Base-by-base conservation (phyloP, 2,797 vertebrate species). In the Macropus fuliginosus region DNA sequence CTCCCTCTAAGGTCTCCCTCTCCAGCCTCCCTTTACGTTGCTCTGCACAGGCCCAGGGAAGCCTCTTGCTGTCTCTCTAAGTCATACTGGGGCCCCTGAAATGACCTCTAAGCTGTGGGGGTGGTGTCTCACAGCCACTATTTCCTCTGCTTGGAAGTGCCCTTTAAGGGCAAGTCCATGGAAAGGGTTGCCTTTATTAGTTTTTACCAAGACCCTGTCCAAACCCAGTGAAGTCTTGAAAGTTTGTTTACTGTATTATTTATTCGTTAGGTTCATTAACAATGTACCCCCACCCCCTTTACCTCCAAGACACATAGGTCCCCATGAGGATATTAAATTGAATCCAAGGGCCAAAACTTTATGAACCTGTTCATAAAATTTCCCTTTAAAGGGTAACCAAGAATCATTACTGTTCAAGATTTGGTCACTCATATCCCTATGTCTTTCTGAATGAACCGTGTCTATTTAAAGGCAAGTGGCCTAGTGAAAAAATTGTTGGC, bases 1-100 rank as follows among this genome's bases (percentile, higher is more conserved):
- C 95, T 96, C 0, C 27, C 90, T 54, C 94, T 94, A 96, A 97
- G 97, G 97, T 96, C 93, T 92, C 98, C 92, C 55, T 56, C 94
- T 96, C 96, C 96, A 96, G 96, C 96, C 96, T 97, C 95, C 40
- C 40, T 91, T 34, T 55, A 52, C 31, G 27, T 52, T 21, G 52
- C 28, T 90, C 40, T 12, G 21, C 24, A 18, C 87, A 52, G 59
- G 31, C 59, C 59, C 59, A 66, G 31, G 13, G 31, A 66, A 66
- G 59, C 40, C 28, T 55, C 31, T 54, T 52, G 5, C 29, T 34
- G 54, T 12, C 29, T 90, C 87, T 40, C 50, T 54, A 90, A 54
- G 27, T 54, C 27, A 9, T 81, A 3, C 66, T 81, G 66, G 18
- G 14, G 5, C 34, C 16, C 62, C 62, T 5, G 14, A 16, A 18